phyloP scores from a whole-genome alignment of 2,113 vertebrate genomes.

The Centropus bengalensis region DNA sequence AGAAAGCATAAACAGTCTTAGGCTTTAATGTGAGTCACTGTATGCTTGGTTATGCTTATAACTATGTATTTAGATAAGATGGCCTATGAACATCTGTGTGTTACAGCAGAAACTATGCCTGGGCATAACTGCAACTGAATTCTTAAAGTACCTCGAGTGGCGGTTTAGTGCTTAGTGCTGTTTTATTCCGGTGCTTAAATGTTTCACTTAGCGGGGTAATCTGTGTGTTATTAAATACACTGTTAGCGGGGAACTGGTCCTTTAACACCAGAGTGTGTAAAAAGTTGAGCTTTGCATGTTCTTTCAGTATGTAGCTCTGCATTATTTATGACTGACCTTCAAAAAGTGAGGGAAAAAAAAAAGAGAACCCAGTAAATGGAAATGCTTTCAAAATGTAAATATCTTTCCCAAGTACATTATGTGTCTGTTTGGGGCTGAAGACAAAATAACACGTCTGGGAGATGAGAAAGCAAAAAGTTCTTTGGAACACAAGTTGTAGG shows the following conservation, averaged over 20 bases:
- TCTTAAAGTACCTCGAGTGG: not conserved
- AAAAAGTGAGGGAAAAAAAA: not conserved
- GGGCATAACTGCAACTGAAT: not conserved
- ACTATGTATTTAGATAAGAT: not conserved
- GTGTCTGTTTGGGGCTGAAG: constrained; percentile 11
- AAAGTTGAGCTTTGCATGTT: not conserved
- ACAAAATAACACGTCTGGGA: constrained; percentile 39
- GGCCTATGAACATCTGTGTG: not conserved
- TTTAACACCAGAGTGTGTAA: not conserved
- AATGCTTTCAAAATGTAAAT: constrained; percentile 44
- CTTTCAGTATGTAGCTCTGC: not conserved
- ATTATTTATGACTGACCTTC: constrained; percentile 66
- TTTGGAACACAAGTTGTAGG: not conserved
- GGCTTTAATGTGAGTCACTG: not conserved
- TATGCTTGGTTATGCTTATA: not conserved
- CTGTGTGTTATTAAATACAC: not conserved
- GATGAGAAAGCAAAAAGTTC: not conserved
- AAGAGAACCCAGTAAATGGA: constrained; percentile 1
- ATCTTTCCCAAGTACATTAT: not conserved
- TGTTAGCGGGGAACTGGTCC: not conserved
- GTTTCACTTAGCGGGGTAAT: not conserved
- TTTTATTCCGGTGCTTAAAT: not conserved
- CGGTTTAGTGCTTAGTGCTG: not conserved
- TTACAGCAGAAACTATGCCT: not conserved
- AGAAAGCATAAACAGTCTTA: not conserved